Evolutionary conservation across 1,140 invertebrate species (phyloP).

Genomic region (Ips typographus): DNA sequence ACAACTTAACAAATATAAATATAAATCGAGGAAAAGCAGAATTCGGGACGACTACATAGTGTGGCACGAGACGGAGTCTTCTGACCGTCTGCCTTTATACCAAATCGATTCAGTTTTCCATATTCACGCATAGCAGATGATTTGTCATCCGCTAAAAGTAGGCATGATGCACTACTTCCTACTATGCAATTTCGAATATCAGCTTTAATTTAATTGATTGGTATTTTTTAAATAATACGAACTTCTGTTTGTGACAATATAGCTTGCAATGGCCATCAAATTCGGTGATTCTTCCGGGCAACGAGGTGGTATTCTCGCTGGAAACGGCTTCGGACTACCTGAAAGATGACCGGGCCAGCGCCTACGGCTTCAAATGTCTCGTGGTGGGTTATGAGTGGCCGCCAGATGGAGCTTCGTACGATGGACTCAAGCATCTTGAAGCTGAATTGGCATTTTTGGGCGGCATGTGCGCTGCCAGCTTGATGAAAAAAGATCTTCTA

Average conservation of each 20-base stretch:
- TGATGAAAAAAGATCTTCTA: conserved; percentile 83
- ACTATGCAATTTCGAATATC: too few species aligned
- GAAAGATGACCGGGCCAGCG: conserved; percentile 82
- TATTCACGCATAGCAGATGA: too few species aligned
- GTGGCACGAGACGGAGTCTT: too few species aligned
- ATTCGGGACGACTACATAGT: too few species aligned
- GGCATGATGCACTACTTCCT: too few species aligned
- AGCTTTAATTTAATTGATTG: too few species aligned
- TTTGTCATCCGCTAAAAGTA: too few species aligned
- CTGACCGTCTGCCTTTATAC: too few species aligned
- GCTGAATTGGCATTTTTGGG: conserved; percentile 89
- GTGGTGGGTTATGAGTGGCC: conserved; percentile 91
- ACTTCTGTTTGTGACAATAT: conserved; percentile 35
- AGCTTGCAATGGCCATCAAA: conserved; percentile 85
- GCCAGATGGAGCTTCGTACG: conserved; percentile 47
- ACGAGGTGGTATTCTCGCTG: conserved; percentile 91
- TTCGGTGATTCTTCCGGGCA: conserved; percentile 86
- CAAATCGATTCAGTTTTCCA: too few species aligned
- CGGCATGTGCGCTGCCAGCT: conserved; percentile 84
- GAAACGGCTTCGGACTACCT: conserved; percentile 95
- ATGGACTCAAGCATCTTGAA: conserved; percentile 76
- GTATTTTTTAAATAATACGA: neutral
- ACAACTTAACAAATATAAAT: too few species aligned
- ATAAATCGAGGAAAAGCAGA: too few species aligned
- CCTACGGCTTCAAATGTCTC: conserved; percentile 90